Conservation (phyloP, 2,797 vertebrate species). For the Tadarida brasiliensis region DNA sequence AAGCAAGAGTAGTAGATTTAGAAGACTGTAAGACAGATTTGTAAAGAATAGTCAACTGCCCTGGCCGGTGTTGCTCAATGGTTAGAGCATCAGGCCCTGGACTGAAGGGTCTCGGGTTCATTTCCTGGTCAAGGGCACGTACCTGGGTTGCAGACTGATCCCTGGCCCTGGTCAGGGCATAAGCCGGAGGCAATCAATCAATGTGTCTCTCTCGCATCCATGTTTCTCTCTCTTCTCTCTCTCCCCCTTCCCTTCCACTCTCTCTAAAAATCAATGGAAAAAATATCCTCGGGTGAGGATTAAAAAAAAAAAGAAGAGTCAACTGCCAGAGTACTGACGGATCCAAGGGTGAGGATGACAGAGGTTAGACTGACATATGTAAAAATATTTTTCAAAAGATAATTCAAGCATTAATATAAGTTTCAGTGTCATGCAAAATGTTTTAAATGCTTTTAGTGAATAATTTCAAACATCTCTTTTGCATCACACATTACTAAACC, state of each 20-base stretch:
- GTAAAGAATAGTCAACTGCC: background rate
- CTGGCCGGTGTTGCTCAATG: too few species aligned
- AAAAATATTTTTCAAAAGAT: background rate
- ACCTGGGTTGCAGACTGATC: too few species aligned
- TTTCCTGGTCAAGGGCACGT: too few species aligned
- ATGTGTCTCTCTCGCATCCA: too few species aligned
- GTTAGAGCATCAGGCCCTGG: too few species aligned
- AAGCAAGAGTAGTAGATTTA: background rate
- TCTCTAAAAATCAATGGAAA: too few species aligned
- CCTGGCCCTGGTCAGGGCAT: too few species aligned
- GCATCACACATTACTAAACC: background rate
- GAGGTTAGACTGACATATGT: background rate
- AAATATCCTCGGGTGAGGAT: too few species aligned
- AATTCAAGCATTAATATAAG: background rate
- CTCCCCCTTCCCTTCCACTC: too few species aligned
- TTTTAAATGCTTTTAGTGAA: background rate
- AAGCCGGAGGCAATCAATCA: too few species aligned
- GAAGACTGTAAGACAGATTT: background rate
- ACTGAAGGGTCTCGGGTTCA: too few species aligned
- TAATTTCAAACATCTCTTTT: background rate
- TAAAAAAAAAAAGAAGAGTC: background rate
- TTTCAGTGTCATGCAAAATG: background rate
- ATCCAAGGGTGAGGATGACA: background rate
- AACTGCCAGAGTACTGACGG: background rate
- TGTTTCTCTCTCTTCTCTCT: too few species aligned